Conservation (phyloP, 2,888 invertebrate genomes). For the Odontocerum albicorne region DNA sequence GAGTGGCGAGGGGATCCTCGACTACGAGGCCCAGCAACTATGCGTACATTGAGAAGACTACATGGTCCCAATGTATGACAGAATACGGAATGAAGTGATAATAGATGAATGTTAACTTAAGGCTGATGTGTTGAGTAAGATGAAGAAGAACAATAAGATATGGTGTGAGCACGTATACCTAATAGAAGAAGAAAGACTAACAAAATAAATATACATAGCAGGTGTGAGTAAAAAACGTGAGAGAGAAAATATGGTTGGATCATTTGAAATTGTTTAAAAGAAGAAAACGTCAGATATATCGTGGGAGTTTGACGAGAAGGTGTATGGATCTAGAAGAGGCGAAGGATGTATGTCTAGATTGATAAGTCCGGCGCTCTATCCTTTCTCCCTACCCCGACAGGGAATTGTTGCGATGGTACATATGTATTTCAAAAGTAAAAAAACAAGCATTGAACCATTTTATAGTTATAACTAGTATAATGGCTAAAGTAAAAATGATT, state of each 20-base stretch:
- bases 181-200: too few relatives aligned
- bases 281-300: background rate
- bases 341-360: background rate
- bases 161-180: too few relatives aligned
- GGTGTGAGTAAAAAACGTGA: background rate
- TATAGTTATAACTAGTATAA: too few relatives aligned
- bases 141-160: too few relatives aligned
- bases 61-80: too few relatives aligned
- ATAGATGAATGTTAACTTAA: too few relatives aligned
- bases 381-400: background rate
- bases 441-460: background rate
- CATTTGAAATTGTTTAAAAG: background rate
- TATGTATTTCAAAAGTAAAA: background rate
- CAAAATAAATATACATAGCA: background rate
- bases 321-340: background rate
- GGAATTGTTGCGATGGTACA: background rate
- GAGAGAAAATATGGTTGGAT: background rate
- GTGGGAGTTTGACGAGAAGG: background rate
- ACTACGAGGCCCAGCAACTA: too few relatives aligned
- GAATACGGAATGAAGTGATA: too few relatives aligned
- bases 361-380: background rate
- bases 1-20: too few relatives aligned
- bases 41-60: too few relatives aligned
- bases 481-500: too few relatives aligned
- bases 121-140: too few relatives aligned